Base-by-base conservation (phyloP, 2,113 vertebrate species). In the Fukomys damarensis region DNA sequence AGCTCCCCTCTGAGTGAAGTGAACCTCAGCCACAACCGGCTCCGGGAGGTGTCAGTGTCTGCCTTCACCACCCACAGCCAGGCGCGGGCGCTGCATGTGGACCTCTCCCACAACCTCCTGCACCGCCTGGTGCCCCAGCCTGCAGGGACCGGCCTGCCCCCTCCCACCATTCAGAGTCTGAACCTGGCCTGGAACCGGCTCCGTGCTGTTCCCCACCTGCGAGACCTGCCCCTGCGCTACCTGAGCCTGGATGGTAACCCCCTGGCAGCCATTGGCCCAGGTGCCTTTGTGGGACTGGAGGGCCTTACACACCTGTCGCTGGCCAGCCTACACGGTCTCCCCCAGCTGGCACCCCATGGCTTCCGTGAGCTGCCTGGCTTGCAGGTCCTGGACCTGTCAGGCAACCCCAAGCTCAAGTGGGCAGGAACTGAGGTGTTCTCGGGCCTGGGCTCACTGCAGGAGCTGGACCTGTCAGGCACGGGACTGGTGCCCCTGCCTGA, bases 361-460 rank as follows among this genome's bases (percentile, higher is more conserved):
- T 99, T 99, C 97, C 98, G 92, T 19, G 99, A 98, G n/a, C 98
- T 99, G 2, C 95, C 97, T 16, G 98, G 98, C 96, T 98, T 99
- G 32, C 99, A 99, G 94, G 99, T 99, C 46, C 97, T 99, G 70
- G 99, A 99, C 98, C 98, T 99, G 26, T 99, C 99, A 2, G 98
- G 98, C 97, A 99, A 99, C 96, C 98, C 98, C 3, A 97, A 98
- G 24, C 98, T 99, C 32, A 98, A 98, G 77, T 98, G 97, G 19
- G 95, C 99, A 54, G 98, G 96, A 56, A 97, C 99, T 0, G 98
- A 98, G 16, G 98, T 99, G 7, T 99, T 99, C 86, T 98, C 97
- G 0, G 99, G 99, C 85, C 98, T 99, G 61, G 98, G 96, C 58
- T 99, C 99, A 24, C 97, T 99, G 76, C 99, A 99, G 76, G 99